These are phyloP conservation scores for Stenopsyche tienmushanensis DNA, from an alignment of 1,140 invertebrate genomes.

Conservation along the genomic window DNA sequence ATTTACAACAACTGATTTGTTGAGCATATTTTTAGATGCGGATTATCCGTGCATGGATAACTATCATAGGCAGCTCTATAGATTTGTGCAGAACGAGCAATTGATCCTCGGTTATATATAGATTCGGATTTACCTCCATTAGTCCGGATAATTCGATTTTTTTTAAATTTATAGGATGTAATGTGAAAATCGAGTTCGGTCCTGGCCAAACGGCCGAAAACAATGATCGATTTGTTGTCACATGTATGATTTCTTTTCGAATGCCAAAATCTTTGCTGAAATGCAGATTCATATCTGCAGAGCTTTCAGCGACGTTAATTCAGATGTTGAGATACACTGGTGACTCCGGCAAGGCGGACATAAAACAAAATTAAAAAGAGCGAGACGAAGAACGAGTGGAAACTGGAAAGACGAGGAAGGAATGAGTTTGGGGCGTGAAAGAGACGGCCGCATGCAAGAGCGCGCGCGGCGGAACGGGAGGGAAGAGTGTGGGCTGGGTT, in stretches of 20 bases:
- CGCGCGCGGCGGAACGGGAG: not conserved
- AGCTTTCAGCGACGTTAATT: not conserved
- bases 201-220: too few relatives aligned
- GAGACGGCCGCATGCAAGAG: not conserved
- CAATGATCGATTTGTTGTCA: too few relatives aligned
- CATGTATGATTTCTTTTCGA: not conserved
- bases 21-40: too few relatives aligned
- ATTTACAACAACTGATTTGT: too few relatives aligned
- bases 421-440: not conserved
- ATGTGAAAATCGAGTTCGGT: too few relatives aligned
- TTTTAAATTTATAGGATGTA: too few relatives aligned
- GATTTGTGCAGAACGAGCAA: too few relatives aligned
- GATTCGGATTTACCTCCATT: too few relatives aligned
- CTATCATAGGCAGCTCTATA: too few relatives aligned
- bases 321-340: not conserved
- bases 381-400: not conserved
- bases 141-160: too few relatives aligned
- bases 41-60: too few relatives aligned
- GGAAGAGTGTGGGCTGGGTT: conserved; percentile 12
- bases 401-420: not conserved
- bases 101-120: too few relatives aligned
- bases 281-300: not conserved
- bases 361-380: not conserved
- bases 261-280: not conserved
- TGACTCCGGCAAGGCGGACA: not conserved